A percentile compares a stretch with the other conserved stretches of the same genome.
Evolutionary conservation across 2,113 vertebrate species (phyloP).

Genomic region (Gila orcuttii): DNA sequence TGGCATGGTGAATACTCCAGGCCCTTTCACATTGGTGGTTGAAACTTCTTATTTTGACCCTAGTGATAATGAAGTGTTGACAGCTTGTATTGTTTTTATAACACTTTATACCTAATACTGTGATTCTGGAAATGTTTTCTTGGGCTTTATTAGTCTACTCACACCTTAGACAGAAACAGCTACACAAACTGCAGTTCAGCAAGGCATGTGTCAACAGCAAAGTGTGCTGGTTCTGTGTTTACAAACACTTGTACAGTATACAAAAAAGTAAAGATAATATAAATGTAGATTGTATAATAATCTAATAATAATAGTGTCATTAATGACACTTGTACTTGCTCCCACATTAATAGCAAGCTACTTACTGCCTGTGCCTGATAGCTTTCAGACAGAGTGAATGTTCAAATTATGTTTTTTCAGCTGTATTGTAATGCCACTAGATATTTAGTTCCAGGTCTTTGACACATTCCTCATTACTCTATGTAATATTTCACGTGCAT

Average conservation of each 20-base stretch:
- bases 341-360: background rate
- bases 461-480: background rate
- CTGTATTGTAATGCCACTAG: background rate
- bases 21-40: conserved; percentile 11
- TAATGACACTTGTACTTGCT: background rate
- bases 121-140: conserved; percentile 45
- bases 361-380: background rate
- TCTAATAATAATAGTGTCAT: too few species aligned
- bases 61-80: conserved; percentile 42
- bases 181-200: conserved; percentile 15
- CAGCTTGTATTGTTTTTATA: conserved; percentile 44
- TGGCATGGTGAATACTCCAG: conserved; percentile 24
- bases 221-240: conserved; percentile 20
- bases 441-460: background rate
- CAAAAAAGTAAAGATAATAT: too few species aligned
- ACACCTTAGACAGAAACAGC: conserved; percentile 38
- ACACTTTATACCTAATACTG: conserved; percentile 40
- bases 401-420: conserved; percentile 10
- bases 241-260: background rate
- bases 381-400: conserved; percentile 2
- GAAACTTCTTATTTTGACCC: background rate
- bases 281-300: too few species aligned
- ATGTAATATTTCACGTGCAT: background rate
- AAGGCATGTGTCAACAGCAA: background rate
- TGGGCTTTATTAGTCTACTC: conserved; percentile 31